Conservation (phyloP, 2,888 invertebrate genomes). For the Adela reaumurella region DNA sequence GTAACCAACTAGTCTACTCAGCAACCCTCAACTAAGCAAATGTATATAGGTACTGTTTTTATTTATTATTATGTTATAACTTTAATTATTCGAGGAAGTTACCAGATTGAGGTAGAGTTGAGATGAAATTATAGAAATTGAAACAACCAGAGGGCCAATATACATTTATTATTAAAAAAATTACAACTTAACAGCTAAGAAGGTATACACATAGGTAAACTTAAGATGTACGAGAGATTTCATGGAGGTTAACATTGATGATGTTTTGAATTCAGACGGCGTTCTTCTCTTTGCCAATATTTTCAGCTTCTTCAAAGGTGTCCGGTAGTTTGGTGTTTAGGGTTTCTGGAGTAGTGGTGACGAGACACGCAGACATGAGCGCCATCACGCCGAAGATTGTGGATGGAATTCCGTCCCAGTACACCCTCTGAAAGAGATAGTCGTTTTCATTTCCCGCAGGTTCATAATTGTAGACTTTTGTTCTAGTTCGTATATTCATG, state of each 20-base stretch:
- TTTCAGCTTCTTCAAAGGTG: constrained; percentile 56
- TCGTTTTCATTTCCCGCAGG: too few relatives aligned
- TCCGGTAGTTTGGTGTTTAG: constrained; percentile 57
- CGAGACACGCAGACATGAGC: constrained; percentile 47
- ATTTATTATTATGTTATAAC: too few relatives aligned
- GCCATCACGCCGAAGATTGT: constrained; percentile 54
- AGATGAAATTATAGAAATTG: too few relatives aligned
- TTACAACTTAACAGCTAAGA: neutral
- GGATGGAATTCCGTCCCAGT: constrained; percentile 43
- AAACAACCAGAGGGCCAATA: neutral
- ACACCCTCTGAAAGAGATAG: constrained; percentile 21
- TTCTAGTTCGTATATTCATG: too few relatives aligned
- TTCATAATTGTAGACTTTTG: too few relatives aligned
- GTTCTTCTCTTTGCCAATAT: neutral
- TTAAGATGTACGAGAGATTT: neutral
- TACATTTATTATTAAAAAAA: neutral
- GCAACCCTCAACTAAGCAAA: too few relatives aligned
- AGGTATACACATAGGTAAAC: neutral
- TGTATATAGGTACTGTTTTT: too few relatives aligned
- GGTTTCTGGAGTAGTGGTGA: constrained; percentile 61
- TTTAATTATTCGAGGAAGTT: too few relatives aligned
- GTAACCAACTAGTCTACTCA: too few relatives aligned
- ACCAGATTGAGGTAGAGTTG: too few relatives aligned
- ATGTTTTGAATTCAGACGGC: neutral
- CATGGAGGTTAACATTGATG: neutral